Evolutionary conservation across 2,113 vertebrate genomes (phyloP).

Genomic region (Coturnix japonica): DNA sequence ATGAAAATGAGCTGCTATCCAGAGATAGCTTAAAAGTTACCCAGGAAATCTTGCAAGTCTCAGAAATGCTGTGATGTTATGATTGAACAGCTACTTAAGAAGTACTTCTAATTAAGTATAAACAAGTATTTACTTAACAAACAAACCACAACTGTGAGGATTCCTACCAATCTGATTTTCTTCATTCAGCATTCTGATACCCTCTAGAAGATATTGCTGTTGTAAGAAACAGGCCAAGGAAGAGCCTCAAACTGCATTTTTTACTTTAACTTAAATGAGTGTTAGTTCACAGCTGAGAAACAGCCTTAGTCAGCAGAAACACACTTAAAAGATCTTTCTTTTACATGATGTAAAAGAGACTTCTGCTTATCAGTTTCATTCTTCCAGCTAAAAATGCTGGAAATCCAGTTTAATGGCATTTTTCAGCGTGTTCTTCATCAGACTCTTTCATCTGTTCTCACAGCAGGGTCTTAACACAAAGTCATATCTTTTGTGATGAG

Average conservation of each 20-base stretch:
- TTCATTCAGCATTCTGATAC: background rate
- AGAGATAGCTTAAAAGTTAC: background rate
- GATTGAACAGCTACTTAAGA: background rate
- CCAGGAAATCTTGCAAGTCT: background rate
- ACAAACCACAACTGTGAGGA: too few species aligned
- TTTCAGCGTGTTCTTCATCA: background rate
- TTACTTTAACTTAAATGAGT: too few species aligned
- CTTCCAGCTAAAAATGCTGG: background rate
- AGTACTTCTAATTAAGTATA: background rate
- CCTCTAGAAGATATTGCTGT: background rate
- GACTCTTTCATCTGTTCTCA: background rate
- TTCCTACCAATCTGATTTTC: background rate
- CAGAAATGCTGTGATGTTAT: background rate
- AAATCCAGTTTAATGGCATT: background rate
- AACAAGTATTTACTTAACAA: background rate
- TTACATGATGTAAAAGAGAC: too few species aligned
- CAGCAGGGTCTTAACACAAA: background rate
- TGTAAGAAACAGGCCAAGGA: background rate
- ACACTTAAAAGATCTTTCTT: background rate
- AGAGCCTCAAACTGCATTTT: background rate
- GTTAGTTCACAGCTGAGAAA: background rate
- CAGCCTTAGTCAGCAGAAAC: background rate
- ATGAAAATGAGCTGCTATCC: background rate
- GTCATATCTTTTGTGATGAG: background rate
- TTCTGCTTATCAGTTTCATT: background rate